Conservation (phyloP, 92 coral and sea anemone species). For the Epizoanthus rinbou region DNA sequence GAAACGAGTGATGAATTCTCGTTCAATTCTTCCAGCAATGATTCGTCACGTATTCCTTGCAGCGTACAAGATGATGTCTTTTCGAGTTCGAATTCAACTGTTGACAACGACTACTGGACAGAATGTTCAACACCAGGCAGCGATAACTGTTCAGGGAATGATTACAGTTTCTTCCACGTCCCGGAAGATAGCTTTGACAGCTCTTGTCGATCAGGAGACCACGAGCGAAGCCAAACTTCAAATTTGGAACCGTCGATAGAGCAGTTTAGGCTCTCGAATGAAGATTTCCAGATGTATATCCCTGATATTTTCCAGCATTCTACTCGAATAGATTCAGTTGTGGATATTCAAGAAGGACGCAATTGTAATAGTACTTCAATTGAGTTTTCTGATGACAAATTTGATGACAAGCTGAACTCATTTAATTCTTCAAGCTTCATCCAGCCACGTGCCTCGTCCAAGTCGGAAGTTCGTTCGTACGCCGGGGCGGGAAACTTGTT, state of each 20-base stretch:
- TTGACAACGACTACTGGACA: constrained; percentile 41
- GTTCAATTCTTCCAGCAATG: constrained; percentile 15
- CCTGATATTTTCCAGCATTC: constrained; percentile 63
- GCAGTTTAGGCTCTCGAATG: constrained; percentile 40
- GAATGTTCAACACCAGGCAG: constrained; percentile 42
- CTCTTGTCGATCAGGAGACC: constrained; percentile 21
- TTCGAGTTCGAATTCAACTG: constrained; percentile 11
- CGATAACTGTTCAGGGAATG: constrained; percentile 38
- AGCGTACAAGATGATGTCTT: constrained; percentile 23
- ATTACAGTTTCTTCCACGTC: constrained; percentile 19
- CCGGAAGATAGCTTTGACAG: constrained; percentile 14
- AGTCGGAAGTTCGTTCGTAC: constrained; percentile 32
- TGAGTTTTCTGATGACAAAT: background rate
- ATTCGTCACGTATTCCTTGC: constrained; percentile 26
- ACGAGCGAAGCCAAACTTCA: constrained; percentile 21
- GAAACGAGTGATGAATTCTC: constrained; percentile 24
- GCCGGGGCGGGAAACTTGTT: constrained; percentile 44
- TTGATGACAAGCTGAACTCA: constrained; percentile 14
- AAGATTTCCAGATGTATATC: constrained; percentile 80
- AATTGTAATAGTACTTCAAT: background rate
- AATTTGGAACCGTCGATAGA: constrained; percentile 22
- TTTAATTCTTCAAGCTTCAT: constrained; percentile 9
- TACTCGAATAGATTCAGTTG: background rate
- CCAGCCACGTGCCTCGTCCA: constrained; percentile 30
- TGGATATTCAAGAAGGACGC: background rate